These are phyloP conservation scores for Aphelenchoides besseyi DNA, from an alignment of 1,140 invertebrate species.

Conservation along the genomic window DNA sequence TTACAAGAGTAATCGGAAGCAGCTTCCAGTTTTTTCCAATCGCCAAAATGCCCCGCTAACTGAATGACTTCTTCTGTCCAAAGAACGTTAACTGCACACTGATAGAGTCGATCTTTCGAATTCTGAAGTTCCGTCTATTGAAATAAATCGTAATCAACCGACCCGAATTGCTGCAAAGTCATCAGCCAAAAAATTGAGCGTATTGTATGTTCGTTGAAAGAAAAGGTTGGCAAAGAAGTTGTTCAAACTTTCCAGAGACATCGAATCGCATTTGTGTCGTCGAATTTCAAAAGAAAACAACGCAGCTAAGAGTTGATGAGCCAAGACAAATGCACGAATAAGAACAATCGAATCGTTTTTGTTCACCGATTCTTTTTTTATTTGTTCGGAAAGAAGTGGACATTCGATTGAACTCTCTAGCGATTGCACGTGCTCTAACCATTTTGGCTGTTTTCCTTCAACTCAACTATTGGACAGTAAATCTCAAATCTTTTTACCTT, in stretches of 20 bases:
- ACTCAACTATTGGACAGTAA: no score
- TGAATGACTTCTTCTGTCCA: background rate
- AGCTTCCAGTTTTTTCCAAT: background rate
- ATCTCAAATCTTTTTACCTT: background rate
- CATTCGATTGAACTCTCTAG: background rate
- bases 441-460: background rate
- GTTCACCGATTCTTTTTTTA: background rate
- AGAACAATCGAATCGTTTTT: conserved; percentile 26
- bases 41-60: background rate
- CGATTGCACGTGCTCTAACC: background rate
- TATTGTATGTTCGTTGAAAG: conserved; percentile 39
- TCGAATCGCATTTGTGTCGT: background rate
- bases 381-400: background rate
- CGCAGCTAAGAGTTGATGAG: conserved; percentile 34
- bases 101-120: background rate
- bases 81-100: background rate
- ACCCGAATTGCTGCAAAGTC: conserved; percentile 36
- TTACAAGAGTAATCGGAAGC: background rate
- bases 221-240: conserved; percentile 31
- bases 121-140: no score
- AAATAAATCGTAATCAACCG: conserved; percentile 22
- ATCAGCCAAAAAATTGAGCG: conserved; percentile 32
- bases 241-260: conserved; percentile 9
- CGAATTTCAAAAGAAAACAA: conserved; percentile 4
- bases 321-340: conserved; percentile 36